Evolutionary conservation across 2,888 invertebrate genomes (phyloP).

Genomic region (Dinocampus coccinellae): DNA sequence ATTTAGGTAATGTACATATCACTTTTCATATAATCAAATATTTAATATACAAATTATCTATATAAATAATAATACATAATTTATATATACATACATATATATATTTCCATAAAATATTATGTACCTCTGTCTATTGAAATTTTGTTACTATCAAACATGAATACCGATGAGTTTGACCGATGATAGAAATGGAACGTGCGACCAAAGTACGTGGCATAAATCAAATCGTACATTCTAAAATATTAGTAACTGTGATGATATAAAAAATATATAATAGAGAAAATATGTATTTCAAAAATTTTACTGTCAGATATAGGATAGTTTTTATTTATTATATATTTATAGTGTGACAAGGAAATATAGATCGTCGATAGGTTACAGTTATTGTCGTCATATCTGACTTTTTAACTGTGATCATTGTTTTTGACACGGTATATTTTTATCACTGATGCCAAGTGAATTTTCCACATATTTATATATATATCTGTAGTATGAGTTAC

Average conservation of each 20-base stretch:
- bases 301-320: background rate
- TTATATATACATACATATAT: background rate
- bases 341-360: slow-evolving; percentile 6
- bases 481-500: no score
- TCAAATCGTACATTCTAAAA: background rate
- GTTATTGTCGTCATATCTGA: slow-evolving; percentile 36
- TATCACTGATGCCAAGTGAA: slow-evolving; percentile 11
- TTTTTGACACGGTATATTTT: slow-evolving; percentile 12
- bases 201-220: slow-evolving; percentile 13
- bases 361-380: slow-evolving; percentile 1
- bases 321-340: background rate
- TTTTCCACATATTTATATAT: slow-evolving; percentile 9
- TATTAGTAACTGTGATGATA: background rate
- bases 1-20: slow-evolving; percentile 54
- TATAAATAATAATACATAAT: background rate
- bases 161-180: slow-evolving; percentile 13
- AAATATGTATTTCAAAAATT: background rate
- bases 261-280: background rate
- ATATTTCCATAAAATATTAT: background rate
- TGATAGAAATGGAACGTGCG: background rate
- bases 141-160: slow-evolving; percentile 2
- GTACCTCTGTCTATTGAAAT: slow-evolving; percentile 15
- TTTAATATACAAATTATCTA: background rate
- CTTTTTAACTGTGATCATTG: slow-evolving; percentile 37
- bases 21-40: background rate